These are phyloP conservation scores for Cancer borealis DNA, from an alignment of 2,888 invertebrate genomes.

Conservation along the genomic window DNA sequence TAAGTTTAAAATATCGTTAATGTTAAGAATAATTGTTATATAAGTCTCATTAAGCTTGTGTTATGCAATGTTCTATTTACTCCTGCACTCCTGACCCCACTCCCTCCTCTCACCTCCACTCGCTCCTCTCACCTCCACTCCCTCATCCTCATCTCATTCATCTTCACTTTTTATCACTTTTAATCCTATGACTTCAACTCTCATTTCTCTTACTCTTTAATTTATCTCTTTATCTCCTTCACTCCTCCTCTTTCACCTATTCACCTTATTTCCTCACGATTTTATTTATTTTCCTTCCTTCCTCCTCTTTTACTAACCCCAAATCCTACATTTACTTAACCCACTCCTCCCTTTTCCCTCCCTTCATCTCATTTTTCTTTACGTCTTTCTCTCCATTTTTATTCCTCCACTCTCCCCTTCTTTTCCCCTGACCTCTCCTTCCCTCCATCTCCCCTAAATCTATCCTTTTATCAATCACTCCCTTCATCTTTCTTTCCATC, in stretches of 20 bases:
- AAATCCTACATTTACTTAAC: neutral
- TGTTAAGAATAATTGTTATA: too few relatives aligned
- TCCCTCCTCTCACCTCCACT: neutral
- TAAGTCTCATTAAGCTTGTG: too few relatives aligned
- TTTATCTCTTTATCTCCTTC: neutral
- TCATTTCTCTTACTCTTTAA: neutral
- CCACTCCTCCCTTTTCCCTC: neutral
- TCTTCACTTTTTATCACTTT: neutral
- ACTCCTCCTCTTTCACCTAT: neutral
- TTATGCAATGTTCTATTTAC: neutral
- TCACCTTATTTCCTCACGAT: neutral
- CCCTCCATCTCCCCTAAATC: too few relatives aligned
- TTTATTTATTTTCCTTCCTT: neutral
- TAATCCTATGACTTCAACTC: neutral
- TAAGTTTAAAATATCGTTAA: too few relatives aligned
- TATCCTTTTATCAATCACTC: too few relatives aligned
- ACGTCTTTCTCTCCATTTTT: neutral
- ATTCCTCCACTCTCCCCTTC: neutral
- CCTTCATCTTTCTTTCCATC: too few relatives aligned
- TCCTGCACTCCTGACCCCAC: neutral
- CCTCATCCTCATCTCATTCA: neutral
- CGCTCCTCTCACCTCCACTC: neutral
- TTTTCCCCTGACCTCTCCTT: neutral
- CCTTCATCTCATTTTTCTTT: neutral
- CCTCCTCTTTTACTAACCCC: neutral